These are phyloP conservation scores for Perca schrenkii DNA, from an alignment of 2,113 vertebrate species.

Conservation along the genomic window DNA sequence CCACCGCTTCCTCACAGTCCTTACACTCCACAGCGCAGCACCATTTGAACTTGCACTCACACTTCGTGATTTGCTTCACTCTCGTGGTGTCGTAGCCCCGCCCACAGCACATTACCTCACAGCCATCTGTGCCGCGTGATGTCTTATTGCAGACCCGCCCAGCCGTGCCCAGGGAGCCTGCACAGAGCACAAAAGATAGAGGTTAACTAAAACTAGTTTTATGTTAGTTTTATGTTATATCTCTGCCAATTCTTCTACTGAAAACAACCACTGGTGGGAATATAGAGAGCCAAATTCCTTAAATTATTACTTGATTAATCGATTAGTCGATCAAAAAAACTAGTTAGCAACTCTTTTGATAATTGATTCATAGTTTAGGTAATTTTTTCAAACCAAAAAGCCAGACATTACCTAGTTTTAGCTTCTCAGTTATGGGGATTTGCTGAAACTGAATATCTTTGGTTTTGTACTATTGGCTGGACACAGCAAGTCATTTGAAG, in stretches of 20 bases:
- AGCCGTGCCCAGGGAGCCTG: slow-evolving; percentile 96
- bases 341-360: neutral
- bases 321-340: neutral
- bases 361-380: neutral
- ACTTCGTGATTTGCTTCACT: slow-evolving; percentile 92
- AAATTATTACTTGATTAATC: neutral
- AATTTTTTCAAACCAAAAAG: neutral
- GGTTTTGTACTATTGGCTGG: neutral
- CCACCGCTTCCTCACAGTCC: slow-evolving; percentile 95
- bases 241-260: neutral
- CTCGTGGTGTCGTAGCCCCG: slow-evolving; percentile 96
- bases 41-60: slow-evolving; percentile 97
- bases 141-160: slow-evolving; percentile 94
- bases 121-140: slow-evolving; percentile 94
- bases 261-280: neutral
- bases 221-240: slow-evolving; percentile 4
- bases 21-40: slow-evolving; percentile 97
- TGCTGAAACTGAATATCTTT: neutral
- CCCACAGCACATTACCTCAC: slow-evolving; percentile 99
- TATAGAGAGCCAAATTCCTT: neutral
- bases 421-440: neutral
- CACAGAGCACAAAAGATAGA: slow-evolving; percentile 40
- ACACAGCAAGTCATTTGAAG: neutral
- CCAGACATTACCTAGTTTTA: neutral
- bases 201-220: neutral